phyloP scores from a whole-genome alignment of 2,888 invertebrate species.

The Idaea aversata region DNA sequence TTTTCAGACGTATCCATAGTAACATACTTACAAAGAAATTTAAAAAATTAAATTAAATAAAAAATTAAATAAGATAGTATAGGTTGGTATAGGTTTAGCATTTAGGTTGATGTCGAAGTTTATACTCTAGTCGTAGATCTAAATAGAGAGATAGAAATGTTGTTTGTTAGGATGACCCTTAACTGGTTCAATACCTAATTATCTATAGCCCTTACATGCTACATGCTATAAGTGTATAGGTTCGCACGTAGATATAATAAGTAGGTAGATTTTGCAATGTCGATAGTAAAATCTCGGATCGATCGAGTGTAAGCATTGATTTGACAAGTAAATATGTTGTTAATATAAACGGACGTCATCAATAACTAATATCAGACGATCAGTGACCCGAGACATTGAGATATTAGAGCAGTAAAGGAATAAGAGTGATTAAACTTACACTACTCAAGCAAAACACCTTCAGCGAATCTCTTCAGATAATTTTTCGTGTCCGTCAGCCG shows the following conservation, averaged over 20 bases:
- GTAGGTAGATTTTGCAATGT: constrained; percentile 45
- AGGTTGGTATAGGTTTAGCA: too few relatives aligned
- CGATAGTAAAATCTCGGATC: constrained; percentile 40
- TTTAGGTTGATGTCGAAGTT: too few relatives aligned
- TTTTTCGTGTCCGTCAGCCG: too few relatives aligned
- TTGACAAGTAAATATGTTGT: constrained; percentile 55
- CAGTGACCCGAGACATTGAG: constrained; percentile 8
- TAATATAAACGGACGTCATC: constrained; percentile 71
- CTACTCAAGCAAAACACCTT: too few relatives aligned
- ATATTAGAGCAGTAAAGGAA: neutral
- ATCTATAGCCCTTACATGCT: neutral
- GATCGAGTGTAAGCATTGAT: constrained; percentile 54
- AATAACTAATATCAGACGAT: constrained; percentile 47
- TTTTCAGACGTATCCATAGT: too few relatives aligned
- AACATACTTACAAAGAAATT: too few relatives aligned
- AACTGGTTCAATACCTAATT: neutral
- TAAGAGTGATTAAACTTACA: neutral
- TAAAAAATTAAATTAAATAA: too few relatives aligned
- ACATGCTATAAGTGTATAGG: neutral
- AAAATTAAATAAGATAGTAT: too few relatives aligned
- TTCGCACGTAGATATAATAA: neutral
- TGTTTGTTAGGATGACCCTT: neutral
- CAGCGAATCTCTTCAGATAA: too few relatives aligned
- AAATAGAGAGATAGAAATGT: too few relatives aligned
- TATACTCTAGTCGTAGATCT: neutral